Conservation (phyloP, 2,888 invertebrate species). For the Orchesellides sinensis region DNA sequence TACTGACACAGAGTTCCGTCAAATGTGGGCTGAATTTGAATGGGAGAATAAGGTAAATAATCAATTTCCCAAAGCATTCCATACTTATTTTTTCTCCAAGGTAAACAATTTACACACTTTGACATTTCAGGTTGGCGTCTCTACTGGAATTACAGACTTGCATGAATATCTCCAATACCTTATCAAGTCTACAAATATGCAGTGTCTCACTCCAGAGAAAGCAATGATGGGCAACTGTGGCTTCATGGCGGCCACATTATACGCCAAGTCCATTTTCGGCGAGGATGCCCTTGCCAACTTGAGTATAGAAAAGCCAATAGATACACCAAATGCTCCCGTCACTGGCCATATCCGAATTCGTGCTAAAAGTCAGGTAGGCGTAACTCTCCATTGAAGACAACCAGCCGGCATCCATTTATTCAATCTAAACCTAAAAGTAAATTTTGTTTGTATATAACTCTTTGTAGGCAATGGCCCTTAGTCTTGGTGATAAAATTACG, state of each 20-base stretch:
- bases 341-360: conserved; percentile 98
- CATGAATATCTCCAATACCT: conserved; percentile 95
- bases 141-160: conserved; percentile 87
- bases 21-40: conserved; percentile 99
- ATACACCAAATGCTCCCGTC: conserved; percentile 91
- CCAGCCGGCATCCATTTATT: background rate
- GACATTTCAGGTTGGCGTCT: conserved; percentile 46
- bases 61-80: no score
- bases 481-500: conserved; percentile 98
- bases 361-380: conserved; percentile 98
- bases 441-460: background rate
- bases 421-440: background rate
- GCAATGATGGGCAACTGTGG: conserved; percentile 98
- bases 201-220: conserved; percentile 98
- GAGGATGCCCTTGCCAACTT: conserved; percentile 99
- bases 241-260: conserved; percentile 99
- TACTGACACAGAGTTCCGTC: conserved; percentile 96
- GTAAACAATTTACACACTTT: conserved; percentile 10
- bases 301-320: conserved; percentile 96
- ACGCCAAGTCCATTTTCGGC: conserved; percentile 98
- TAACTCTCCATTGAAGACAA: no score
- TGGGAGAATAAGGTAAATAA: conserved; percentile 99
- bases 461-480: conserved; percentile 97
- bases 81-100: no score
- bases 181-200: conserved; percentile 98